Base-by-base conservation (phyloP, 2,888 invertebrate species). In the Ophioninae sp. region DNA sequence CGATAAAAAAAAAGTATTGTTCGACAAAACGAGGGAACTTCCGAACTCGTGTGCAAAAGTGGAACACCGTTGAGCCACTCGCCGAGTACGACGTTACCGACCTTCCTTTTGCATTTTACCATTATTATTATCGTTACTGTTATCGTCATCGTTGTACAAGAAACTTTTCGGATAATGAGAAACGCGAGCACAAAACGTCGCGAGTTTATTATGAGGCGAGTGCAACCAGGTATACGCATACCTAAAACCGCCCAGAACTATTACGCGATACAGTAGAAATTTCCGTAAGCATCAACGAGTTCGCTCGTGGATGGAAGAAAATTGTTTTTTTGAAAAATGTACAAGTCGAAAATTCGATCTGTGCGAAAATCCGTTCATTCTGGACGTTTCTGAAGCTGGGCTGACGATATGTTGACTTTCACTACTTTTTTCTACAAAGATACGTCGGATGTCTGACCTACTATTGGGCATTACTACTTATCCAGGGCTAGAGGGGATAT, bases 101-200 rank as follows among this genome's bases (percentile, higher is more conserved):
- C 58, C 51, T 77, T 61, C 68, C n/a, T n/a, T 59, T 68, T 77
- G 77, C 17, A 44, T 41, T 6, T 61, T 77, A 41, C 65, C 41
- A 59, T 61, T 39, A 58, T 76, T 44, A 68, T 41, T 61, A 37
- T 56, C 10, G 20, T 39, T 30, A 51, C 51, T 51, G 51, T 74
- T 64, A 74, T 51, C 44, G 30, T 68, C 69, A 41, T 77, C 58
- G 13, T 51, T 63, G 17, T 63, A 77, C 63, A 51, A 56, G 64
- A 7, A 63, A 78, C 23, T 77, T 77, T 30, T 17, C 1, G 61
- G 39, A 77, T 44, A 37, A 44, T 51, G 23, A 75, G 37, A 75
- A 65, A 39, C 51, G 69, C 30, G 37, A 51, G 61, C 61, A 71
- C 71, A 56, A 56, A 71, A 63, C 39, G 64, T 64, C 64, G 39